Conservation (phyloP, 2,113 vertebrate species). For the Chaetops frenatus region DNA sequence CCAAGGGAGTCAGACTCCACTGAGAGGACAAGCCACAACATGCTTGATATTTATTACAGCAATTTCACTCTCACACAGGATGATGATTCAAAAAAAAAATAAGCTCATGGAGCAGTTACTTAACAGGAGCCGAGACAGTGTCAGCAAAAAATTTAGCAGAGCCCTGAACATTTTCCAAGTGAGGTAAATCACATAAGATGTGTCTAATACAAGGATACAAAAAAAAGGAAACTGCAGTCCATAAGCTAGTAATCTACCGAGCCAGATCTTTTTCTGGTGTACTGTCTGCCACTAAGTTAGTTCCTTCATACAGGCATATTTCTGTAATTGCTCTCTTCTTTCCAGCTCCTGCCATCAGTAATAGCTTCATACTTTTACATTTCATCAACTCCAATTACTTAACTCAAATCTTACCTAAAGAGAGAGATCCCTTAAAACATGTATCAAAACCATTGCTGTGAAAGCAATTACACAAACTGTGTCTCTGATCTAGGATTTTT, state of each 20-base stretch:
- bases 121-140: not conserved
- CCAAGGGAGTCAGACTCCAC: not conserved
- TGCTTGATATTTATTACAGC: not conserved
- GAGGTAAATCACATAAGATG: not conserved
- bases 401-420: not conserved
- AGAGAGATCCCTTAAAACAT: not conserved
- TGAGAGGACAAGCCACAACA: not conserved
- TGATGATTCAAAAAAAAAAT: not conserved
- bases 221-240: not conserved
- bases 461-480: not conserved
- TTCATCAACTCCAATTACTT: not conserved
- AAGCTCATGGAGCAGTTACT: not conserved
- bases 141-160: constrained; percentile 24
- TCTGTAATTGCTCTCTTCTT: not conserved
- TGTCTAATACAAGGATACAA: not conserved
- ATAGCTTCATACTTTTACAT: not conserved
- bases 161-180: not conserved
- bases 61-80: not conserved
- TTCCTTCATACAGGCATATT: not conserved
- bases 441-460: not conserved
- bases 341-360: not conserved
- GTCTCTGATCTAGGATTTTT: not conserved
- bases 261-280: not conserved
- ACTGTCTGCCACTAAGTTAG: not conserved
- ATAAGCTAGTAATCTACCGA: not conserved